These are phyloP conservation scores for Sebastolobus alascanus DNA, from an alignment of 2,797 vertebrate species.

Conservation along the genomic window DNA sequence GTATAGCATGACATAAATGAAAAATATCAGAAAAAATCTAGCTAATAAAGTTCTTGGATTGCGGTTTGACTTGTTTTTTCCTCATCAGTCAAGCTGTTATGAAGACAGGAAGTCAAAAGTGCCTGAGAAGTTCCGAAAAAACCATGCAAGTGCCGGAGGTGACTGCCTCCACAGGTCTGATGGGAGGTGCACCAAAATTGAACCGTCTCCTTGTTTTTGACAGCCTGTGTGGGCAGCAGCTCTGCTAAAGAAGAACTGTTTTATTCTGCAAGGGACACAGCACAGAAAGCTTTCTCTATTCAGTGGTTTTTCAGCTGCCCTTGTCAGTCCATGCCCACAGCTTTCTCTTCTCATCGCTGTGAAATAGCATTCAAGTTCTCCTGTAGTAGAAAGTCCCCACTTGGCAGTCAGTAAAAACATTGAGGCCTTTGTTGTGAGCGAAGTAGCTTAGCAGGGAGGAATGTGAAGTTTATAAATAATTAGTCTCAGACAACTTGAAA, in stretches of 20 bases:
- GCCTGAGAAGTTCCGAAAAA: conserved; percentile 30
- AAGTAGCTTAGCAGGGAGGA: conserved; percentile 59
- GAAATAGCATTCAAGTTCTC: conserved; percentile 44
- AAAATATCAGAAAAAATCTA: neutral
- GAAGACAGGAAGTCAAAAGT: conserved; percentile 28
- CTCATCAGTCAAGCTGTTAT: conserved; percentile 13
- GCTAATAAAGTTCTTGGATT: neutral
- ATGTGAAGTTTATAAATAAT: conserved; percentile 63
- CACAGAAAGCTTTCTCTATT: conserved; percentile 63
- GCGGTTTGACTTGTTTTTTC: neutral
- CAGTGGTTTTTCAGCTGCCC: conserved; percentile 26
- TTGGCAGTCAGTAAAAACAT: conserved; percentile 62
- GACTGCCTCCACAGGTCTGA: conserved; percentile 33
- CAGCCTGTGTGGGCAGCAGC: conserved; percentile 59
- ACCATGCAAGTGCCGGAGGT: conserved; percentile 19
- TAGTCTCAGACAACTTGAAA: conserved; percentile 43
- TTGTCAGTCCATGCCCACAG: conserved; percentile 51
- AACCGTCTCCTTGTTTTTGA: conserved; percentile 37
- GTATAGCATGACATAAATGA: neutral
- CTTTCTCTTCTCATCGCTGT: conserved; percentile 32
- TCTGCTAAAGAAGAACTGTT: conserved; percentile 26
- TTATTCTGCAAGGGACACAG: conserved; percentile 30
- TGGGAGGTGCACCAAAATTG: neutral
- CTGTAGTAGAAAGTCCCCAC: conserved; percentile 36
- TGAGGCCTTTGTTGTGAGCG: conserved; percentile 50